Percentiles rank a stretch among this genome's conserved stretches.
Conservation (phyloP, 1,140 invertebrate species). For the Rhagoletis pomonella region DNA sequence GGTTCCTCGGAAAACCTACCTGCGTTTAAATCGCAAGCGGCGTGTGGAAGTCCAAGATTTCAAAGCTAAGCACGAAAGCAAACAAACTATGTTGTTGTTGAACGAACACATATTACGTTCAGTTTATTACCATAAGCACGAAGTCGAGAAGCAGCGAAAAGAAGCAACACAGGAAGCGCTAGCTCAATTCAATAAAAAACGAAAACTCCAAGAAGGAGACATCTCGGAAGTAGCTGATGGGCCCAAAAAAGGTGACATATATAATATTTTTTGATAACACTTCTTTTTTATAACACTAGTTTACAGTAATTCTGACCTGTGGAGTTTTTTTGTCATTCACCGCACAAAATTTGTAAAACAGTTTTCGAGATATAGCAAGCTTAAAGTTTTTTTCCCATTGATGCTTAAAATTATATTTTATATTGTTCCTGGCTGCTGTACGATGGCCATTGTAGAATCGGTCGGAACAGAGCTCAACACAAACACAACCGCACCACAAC, state of each 20-base stretch:
- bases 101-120: constrained; percentile 58
- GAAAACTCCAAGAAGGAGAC: background rate
- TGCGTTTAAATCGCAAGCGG: constrained; percentile 62
- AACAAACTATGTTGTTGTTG: constrained; percentile 50
- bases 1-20: constrained; percentile 63
- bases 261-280: background rate
- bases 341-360: too few species aligned
- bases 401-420: too few species aligned
- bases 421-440: too few species aligned
- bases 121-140: constrained; percentile 57
- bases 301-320: too few species aligned
- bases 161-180: constrained; percentile 56
- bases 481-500: too few species aligned
- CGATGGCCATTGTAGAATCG: too few species aligned
- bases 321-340: too few species aligned
- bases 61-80: constrained; percentile 54
- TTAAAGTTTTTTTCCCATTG: too few species aligned
- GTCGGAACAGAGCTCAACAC: too few species aligned
- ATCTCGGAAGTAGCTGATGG: background rate
- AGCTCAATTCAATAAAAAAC: constrained; percentile 55
- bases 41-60: background rate
- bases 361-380: too few species aligned
- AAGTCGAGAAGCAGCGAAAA: constrained; percentile 57
- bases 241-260: background rate
- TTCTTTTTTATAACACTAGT: too few species aligned